These are phyloP conservation scores for Serranus cabrilla DNA, from an alignment of 2,797 vertebrate genomes.

Conservation along the genomic window DNA sequence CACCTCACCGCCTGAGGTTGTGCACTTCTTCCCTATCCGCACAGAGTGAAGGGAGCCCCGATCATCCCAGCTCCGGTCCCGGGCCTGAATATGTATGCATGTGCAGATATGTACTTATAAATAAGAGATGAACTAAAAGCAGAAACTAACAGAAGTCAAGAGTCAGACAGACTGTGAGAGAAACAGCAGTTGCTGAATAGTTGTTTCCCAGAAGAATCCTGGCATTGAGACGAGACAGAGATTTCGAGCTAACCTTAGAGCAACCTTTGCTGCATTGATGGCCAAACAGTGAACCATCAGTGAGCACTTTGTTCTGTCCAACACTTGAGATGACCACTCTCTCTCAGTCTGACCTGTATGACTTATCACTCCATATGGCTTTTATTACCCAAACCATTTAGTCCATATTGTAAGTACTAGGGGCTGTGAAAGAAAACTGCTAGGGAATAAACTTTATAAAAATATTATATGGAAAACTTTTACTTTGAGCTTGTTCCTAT, in stretches of 20 bases:
- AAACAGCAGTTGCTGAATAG: conserved; percentile 26
- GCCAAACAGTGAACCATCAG: conserved; percentile 6
- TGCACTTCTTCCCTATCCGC: background rate
- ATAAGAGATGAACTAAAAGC: conserved; percentile 76
- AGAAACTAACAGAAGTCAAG: conserved; percentile 37
- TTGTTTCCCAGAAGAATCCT: conserved; percentile 38
- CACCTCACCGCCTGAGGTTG: conserved; percentile 39
- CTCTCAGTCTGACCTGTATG: background rate
- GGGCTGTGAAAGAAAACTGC: conserved; percentile 3
- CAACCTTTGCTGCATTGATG: conserved; percentile 46
- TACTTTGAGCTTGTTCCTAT: background rate
- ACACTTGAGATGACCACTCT: background rate
- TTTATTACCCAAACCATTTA: conserved; percentile 12
- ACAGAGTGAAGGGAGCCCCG: conserved; percentile 1
- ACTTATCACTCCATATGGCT: conserved; percentile 2
- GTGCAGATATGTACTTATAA: conserved; percentile 64
- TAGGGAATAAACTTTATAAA: conserved; percentile 24
- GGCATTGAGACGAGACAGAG: conserved; percentile 28
- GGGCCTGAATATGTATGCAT: conserved; percentile 56
- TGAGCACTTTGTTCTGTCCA: conserved; percentile 21
- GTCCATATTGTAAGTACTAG: background rate
- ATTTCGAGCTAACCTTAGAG: conserved; percentile 40
- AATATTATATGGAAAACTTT: conserved; percentile 28
- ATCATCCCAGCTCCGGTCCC: conserved; percentile 16
- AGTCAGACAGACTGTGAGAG: conserved; percentile 19